A percentile compares a stretch with the other conserved stretches of the same genome.
phyloP scores from a whole-genome alignment of 2,113 vertebrate genomes.

The Xerus inauris region DNA sequence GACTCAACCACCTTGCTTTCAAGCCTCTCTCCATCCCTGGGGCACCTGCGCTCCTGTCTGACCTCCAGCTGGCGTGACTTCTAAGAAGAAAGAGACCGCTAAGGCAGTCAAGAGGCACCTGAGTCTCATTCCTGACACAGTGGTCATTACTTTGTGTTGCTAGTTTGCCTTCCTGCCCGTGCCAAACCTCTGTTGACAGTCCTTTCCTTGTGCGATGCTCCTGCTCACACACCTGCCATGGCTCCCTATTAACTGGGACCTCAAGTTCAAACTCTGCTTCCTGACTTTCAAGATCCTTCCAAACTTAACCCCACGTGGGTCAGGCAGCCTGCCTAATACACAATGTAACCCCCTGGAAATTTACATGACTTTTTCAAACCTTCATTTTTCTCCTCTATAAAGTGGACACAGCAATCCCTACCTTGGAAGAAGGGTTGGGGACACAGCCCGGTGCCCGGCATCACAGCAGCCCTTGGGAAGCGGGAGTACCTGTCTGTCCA shows the following conservation, averaged over 20 bases:
- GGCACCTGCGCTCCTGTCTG: too few species aligned
- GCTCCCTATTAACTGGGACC: background rate
- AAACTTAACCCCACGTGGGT: background rate
- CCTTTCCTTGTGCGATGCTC: background rate
- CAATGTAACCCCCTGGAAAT: background rate
- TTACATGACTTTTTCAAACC: background rate
- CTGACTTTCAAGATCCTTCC: background rate
- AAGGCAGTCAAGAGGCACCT: background rate
- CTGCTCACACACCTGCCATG: background rate
- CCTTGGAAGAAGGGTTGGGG: background rate
- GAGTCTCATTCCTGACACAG: background rate
- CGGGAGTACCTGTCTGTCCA: background rate
- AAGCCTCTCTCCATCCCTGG: background rate
- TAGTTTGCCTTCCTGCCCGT: background rate
- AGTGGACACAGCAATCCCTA: background rate
- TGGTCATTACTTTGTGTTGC: background rate
- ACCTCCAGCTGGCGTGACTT: too few species aligned
- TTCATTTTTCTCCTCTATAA: conserved; percentile 13
- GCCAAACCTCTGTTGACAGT: background rate
- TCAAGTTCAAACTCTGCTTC: background rate
- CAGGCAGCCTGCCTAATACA: background rate
- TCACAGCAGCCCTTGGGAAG: background rate
- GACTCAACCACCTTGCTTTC: background rate
- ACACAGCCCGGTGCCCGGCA: background rate
- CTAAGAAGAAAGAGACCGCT: background rate